Base-by-base conservation (phyloP, 2,888 invertebrate species). In the Polyommatus iphigenia region DNA sequence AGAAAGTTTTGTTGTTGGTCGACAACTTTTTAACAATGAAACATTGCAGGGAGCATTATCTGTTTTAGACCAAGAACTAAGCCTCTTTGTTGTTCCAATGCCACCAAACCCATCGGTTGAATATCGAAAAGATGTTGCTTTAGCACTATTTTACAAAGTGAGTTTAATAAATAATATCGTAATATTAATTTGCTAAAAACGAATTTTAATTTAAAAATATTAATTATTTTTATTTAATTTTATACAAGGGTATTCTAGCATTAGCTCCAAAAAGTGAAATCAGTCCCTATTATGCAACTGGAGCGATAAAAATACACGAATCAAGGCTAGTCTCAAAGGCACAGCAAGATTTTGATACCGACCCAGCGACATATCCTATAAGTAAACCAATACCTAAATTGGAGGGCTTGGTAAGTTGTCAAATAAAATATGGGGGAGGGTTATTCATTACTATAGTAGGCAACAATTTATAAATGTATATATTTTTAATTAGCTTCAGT, bases 91-190 rank as follows among this genome's bases (percentile, higher is more conserved):
- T 0, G 86, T 85, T 75, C 88, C 89, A n/a, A 72, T 72, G 20
- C 72, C 95, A 2, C 95, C 95, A 1, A 95, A 96, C 83, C 95
- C 95, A 76, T 93, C 95, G 1, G 95, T 95, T 0, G 90, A 89
- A 46, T 97, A 95, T 83, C 92, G 96, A 50, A 95, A 94, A 81
- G 92, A 92, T 76, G 89, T 96, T 15, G 95, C 96, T 0, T 85
- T 95, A 59, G 92, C 95, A 41, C 89, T 97, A 6, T 95, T 96
- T 83, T 97, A 96, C 85, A 96, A 96, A 92, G 96, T 95, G 85
- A 76, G 59, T 20, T 8, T n/a, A 20, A 62, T 62, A 24, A 24
- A 24, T 62, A 13, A 13, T 13, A 15, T 1, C 4, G 10, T 20
- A 41, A 20, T 13, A 71, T 71, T 18, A 15, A 29, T 32, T 71